Evolutionary conservation across 2,113 vertebrate genomes (phyloP).

Genomic region (Lycaon pictus): DNA sequence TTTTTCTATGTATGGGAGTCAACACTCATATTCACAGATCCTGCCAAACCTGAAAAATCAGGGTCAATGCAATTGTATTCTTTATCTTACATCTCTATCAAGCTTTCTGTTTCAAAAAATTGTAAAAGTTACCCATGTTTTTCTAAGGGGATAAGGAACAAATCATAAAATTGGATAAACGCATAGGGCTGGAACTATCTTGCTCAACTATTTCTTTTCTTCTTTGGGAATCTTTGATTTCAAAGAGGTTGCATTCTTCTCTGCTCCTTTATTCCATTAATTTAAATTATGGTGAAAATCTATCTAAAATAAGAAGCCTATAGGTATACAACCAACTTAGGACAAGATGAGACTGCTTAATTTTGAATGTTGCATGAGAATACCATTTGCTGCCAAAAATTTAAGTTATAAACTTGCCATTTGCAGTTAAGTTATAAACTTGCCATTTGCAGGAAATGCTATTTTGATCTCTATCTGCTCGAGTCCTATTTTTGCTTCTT

Average conservation of each 20-base stretch:
- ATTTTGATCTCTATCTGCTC: not conserved
- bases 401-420: not conserved
- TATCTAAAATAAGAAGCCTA: not conserved
- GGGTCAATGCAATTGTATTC: not conserved
- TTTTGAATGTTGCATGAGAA: not conserved
- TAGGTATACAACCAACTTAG: not conserved
- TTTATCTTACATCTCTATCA: not conserved
- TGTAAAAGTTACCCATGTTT: not conserved
- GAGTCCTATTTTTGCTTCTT: not conserved
- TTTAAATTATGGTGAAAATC: not conserved
- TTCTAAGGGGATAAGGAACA: not conserved
- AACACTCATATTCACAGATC: not conserved
- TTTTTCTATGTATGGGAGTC: not conserved
- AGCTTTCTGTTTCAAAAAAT: not conserved
- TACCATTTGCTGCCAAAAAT: not conserved
- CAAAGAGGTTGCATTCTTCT: not conserved
- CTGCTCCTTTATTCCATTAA: not conserved
- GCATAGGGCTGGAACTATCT: not conserved
- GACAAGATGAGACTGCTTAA: not conserved
- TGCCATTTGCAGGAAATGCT: not conserved
- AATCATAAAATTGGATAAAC: not conserved
- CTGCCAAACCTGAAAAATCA: not conserved
- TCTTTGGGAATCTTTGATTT: not conserved
- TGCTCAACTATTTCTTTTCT: not conserved
- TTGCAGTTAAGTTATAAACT: not conserved